Base-by-base conservation (phyloP, 2,113 vertebrate genomes). In the Amblyornis subalaris region DNA sequence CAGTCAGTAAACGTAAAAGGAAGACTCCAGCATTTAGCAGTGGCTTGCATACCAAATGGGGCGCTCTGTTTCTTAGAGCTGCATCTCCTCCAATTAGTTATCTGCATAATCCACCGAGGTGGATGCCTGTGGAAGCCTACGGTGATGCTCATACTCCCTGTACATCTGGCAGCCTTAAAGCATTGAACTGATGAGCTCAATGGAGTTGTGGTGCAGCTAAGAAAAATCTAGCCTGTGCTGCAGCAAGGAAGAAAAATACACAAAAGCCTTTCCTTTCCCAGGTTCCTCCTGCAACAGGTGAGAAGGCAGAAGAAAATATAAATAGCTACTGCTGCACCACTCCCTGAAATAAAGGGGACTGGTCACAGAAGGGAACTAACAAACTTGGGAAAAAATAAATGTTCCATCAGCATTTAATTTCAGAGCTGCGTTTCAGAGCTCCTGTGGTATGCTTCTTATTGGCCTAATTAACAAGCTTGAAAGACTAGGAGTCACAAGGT, bases 391-490 rank as follows among this genome's bases (percentile, higher is more conserved):
- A 60, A 45, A 71, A 45, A 71, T 64, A 85, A 78, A 88, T 62
- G 12, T 73, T 58, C 71, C 70, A 93, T 35, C 21, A 91, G 77
- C 65, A 26, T 91, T 91, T 89, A 35, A 64, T 79, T 90, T 89
- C 64, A 65, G 58, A 93, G 40, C 73, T 94, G n/a, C 35, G 54
- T 72, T 88, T 89, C 74, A 72, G 71, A 95, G 60, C 73, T 95
- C 58, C 65, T 92, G 42, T 95, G 64, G 25, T 81, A 67, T 69
- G 72, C 93, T 95, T 90, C 79, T 88, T 65, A 69, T 69, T 96
- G 85, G 90, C 64, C 85, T 95, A 96, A 95, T 97, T 96, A 96
- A 83, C 51, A 20, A 64, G 70, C 84, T 95, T 97, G 88, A 97
- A 97, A 94, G 92, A 91, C 93, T 81, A 47, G 80, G 62, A 96